Percentiles rank a stretch among this genome's conserved stretches.
Evolutionary conservation across 2,113 vertebrate genomes (phyloP).

Genomic region (Tachysurus fulvidraco): DNA sequence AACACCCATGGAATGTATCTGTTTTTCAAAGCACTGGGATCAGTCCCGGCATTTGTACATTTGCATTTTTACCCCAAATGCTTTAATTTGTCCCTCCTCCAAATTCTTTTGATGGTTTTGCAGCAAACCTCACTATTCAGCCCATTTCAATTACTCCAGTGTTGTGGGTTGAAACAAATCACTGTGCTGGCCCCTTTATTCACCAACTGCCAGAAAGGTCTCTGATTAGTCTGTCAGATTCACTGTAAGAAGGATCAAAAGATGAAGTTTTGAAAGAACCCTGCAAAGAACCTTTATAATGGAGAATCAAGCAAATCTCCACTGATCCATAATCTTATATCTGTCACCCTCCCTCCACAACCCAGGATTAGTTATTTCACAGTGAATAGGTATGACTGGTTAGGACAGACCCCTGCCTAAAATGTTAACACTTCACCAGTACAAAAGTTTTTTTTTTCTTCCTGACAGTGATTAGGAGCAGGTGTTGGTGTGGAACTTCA

Average conservation of each 20-base stretch:
- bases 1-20: slow-evolving; percentile 17
- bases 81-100: slow-evolving; percentile 44
- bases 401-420: slow-evolving; percentile 43
- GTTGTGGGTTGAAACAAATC: slow-evolving; percentile 37
- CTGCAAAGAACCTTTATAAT: slow-evolving; percentile 27
- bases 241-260: slow-evolving; percentile 49
- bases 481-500: slow-evolving; percentile 66
- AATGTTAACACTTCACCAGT: slow-evolving; percentile 70
- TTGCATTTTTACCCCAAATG: slow-evolving; percentile 44
- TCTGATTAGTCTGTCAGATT: slow-evolving; percentile 30
- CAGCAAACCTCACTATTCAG: slow-evolving; percentile 26
- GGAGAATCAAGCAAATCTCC: slow-evolving; percentile 53
- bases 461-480: slow-evolving; percentile 73
- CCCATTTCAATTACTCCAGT: slow-evolving; percentile 39
- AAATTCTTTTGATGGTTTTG: slow-evolving; percentile 46
- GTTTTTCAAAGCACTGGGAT: slow-evolving; percentile 26
- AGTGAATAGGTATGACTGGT: slow-evolving; percentile 47
- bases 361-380: slow-evolving; percentile 26
- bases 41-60: slow-evolving; percentile 32
- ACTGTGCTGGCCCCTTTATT: slow-evolving; percentile 26
- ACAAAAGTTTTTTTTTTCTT: slow-evolving; percentile 45
- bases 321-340: slow-evolving; percentile 63
- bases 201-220: slow-evolving; percentile 18
- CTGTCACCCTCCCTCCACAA: slow-evolving; percentile 45
- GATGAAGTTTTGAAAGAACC: slow-evolving; percentile 30